Base-by-base conservation (phyloP, 23 tunicate genomes). In the Corella eumyota region DNA sequence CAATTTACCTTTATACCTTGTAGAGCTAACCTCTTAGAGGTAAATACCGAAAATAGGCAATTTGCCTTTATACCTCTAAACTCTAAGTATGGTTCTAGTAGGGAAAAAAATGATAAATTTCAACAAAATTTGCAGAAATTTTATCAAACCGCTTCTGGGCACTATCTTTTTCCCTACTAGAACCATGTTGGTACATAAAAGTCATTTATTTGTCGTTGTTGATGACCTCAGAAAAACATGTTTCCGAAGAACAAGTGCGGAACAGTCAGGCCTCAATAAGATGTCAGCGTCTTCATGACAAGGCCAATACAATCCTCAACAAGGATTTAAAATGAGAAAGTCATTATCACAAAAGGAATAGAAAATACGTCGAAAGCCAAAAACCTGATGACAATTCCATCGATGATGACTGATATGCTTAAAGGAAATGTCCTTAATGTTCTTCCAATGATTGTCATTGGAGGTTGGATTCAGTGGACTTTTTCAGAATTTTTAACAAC, bases 401-500 rank as follows among this genome's bases (percentile, higher is more conserved):
- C 68, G 2, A 76, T 76, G 93, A 92, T 92, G 98, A 77, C 85
- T 34, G 98, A 92, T 30, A 77, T 77, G 92, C 60, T 92, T 28
- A 92, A 92, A 76, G 98, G 98, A 50, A 83, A 92, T 50, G 81
- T 83, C 19, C 71, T 83, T 3, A 92, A 92, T 60, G 82, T 92
- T 50, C 54, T 92, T 62, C 98, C 98, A 30, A 92, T 92, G 98
- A 83, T 92, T 19, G 93, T 92, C 3, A 92, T 92, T 61, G 98
- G 98, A 20, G 98, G 98, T 0, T 92, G 98, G 98, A 83, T 92
- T 45, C 85, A 83, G 36, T 92, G 92, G 86, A 76, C 98, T 7
- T 92, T 92, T 45, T 76, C 93, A 22, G 98, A 93, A 26, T 92
- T 77, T 58, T 62, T 64, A 5, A 64, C 60, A 57, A 80, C 88